Base-by-base conservation (phyloP, 2,797 vertebrate genomes). In the Scyliorhinus canicula region DNA sequence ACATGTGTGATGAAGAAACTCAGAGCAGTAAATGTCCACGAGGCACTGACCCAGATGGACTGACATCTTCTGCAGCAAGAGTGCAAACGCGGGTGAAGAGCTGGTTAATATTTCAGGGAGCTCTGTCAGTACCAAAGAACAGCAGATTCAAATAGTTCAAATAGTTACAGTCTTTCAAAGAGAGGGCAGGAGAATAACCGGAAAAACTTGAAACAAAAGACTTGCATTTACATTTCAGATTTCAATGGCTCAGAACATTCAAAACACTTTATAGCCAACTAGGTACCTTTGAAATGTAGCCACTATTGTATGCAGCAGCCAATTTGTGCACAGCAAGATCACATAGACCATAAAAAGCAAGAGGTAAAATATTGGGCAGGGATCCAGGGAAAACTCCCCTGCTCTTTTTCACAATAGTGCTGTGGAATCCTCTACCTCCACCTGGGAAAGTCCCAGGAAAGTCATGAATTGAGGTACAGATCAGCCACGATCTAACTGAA, bases 21-120 rank as follows among this genome's bases (percentile, higher is more conserved):
- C 28, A 94, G 74, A 94, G 93, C 40, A 94, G 21, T 63, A 94
- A 94, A 94, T 74, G 55, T 94, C 67, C 67, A 74, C n/a, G 35
- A 69, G 93, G 93, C 67, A 52, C 28, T 7, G 26, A 1, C 28
- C 93, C 93, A 94, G 93, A 74, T 94, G 93, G 93, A 94, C 26
- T 94, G 67, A 50, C 67, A 94, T 50, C 26, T 94, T 94, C 47
- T 47, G 24, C 4, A 47, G 47, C 40, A 52, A 65, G 65, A 71
- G 44, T 50, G 65, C 52, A 11, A 71, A 52, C 44, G 74, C 11
- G 31, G 44, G 67, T 7, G 67, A 52, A 52, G 65, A 47, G n/a
- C 47, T 93, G 65, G 40, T 52, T 93, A 93, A 93, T 93, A 93
- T 50, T 50, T 50, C 31, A 24, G 52, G 3, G 44, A 93, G 93